Evolutionary conservation across 2,888 invertebrate species (phyloP).

Genomic region (Malacosoma neustria): DNA sequence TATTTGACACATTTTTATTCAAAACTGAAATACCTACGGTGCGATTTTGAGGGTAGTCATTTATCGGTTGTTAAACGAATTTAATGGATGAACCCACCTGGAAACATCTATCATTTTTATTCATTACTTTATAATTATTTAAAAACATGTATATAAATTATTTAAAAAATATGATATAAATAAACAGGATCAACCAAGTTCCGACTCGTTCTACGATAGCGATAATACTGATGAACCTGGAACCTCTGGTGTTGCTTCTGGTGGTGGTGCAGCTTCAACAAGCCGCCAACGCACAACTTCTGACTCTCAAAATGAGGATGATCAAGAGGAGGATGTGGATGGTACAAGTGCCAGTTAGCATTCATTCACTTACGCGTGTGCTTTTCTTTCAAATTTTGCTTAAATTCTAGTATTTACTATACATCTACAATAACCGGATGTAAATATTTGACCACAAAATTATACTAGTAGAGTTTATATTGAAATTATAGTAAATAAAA

Average conservation of each 20-base stretch:
- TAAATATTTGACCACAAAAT: no score
- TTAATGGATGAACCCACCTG: no score
- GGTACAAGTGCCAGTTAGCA: constrained; percentile 35
- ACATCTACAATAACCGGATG: no score
- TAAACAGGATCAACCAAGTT: constrained; percentile 86
- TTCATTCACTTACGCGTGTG: constrained; percentile 3
- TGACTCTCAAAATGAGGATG: constrained; percentile 73
- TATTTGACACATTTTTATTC: no score
- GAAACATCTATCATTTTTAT: no score
- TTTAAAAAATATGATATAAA: not conserved
- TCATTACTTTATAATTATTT: no score
- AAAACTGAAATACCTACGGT: no score
- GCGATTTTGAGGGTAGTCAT: no score
- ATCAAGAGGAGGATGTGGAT: constrained; percentile 80
- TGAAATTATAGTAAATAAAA: no score
- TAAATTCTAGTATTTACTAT: not conserved
- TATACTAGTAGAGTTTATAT: no score
- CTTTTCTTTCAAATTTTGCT: not conserved
- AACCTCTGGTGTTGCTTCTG: constrained; percentile 47
- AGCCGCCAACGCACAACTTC: constrained; percentile 67
- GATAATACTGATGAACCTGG: constrained; percentile 83
- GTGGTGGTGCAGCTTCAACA: constrained; percentile 37
- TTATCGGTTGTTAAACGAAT: no score
- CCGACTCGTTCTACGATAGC: constrained; percentile 93
- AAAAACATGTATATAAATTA: not conserved